Evolutionary conservation across 1,140 invertebrate species (phyloP).

Genomic region (Drosophila truncata): DNA sequence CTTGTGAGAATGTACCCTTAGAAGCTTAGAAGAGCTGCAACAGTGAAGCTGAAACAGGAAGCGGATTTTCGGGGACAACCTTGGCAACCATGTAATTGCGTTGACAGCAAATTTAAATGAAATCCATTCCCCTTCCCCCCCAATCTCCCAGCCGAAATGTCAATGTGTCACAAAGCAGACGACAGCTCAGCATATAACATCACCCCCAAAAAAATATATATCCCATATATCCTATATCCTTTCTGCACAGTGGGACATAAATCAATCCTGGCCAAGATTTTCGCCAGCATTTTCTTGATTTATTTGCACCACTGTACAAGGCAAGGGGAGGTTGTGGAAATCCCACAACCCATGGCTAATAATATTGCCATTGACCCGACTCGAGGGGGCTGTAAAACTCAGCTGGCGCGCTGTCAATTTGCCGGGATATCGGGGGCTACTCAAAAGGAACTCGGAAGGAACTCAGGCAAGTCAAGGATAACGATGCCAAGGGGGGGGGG

Average conservation of each 20-base stretch:
- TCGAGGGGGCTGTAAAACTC: slow-evolving; percentile 70
- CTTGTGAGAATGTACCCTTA: neutral
- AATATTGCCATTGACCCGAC: slow-evolving; percentile 81
- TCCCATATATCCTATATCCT: neutral
- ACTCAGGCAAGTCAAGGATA: slow-evolving; percentile 11
- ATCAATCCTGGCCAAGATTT: slow-evolving; percentile 43
- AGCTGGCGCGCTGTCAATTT: slow-evolving; percentile 81
- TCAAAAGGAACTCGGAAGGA: neutral
- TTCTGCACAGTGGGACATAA: slow-evolving; percentile 20
- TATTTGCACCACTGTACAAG: slow-evolving; percentile 33
- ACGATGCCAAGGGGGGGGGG: neutral
- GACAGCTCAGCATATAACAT: slow-evolving; percentile 48
- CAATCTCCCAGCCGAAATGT: slow-evolving; percentile 49
- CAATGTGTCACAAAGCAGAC: slow-evolving; percentile 80
- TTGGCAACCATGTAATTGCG: slow-evolving; percentile 77
- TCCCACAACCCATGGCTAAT: slow-evolving; percentile 53
- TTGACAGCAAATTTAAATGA: slow-evolving; percentile 84
- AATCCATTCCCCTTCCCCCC: slow-evolving; percentile 47
- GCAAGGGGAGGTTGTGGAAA: neutral
- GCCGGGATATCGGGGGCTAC: slow-evolving; percentile 24
- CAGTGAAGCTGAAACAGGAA: slow-evolving; percentile 34
- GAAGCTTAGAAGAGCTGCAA: slow-evolving; percentile 26
- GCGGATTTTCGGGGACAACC: slow-evolving; percentile 37
- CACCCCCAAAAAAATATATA: neutral
- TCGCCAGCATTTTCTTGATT: slow-evolving; percentile 35